Conservation (phyloP, 1,140 invertebrate genomes). For the Propsilocerus akamusi region DNA sequence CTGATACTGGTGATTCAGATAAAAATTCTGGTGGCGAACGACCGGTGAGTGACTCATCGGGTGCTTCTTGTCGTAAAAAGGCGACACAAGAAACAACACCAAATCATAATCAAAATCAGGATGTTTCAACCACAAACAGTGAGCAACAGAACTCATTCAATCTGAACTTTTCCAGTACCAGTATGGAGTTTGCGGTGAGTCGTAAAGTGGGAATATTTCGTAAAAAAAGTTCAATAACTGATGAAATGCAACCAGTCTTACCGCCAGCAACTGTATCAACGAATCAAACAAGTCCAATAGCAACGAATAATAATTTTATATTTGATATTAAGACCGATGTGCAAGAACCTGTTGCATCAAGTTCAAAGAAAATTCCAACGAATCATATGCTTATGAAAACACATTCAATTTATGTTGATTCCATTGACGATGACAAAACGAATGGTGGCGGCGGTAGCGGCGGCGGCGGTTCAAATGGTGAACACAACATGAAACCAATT, state of each 20-base stretch:
- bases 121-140: not conserved
- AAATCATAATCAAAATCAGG: not conserved
- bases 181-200: conserved; percentile 7
- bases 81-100: not conserved
- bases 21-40: not conserved
- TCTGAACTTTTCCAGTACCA: conserved; percentile 5
- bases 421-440: conserved; percentile 20
- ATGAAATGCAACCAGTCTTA: conserved; percentile 6
- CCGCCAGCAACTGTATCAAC: no score
- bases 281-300: no score
- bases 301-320: no score
- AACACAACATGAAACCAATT: conserved; percentile 27
- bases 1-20: conserved; percentile 2
- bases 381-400: not conserved
- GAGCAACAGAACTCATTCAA: not conserved
- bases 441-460: conserved; percentile 18
- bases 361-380: not conserved
- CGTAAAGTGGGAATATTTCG: conserved; percentile 6
- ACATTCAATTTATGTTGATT: conserved; percentile 9
- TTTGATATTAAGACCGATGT: no score
- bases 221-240: conserved; percentile 5
- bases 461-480: conserved; percentile 20
- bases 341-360: no score
- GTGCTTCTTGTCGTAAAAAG: not conserved
- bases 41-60: not conserved